phyloP scores from a whole-genome alignment of 2,113 vertebrate species.

The Nestor notabilis region DNA sequence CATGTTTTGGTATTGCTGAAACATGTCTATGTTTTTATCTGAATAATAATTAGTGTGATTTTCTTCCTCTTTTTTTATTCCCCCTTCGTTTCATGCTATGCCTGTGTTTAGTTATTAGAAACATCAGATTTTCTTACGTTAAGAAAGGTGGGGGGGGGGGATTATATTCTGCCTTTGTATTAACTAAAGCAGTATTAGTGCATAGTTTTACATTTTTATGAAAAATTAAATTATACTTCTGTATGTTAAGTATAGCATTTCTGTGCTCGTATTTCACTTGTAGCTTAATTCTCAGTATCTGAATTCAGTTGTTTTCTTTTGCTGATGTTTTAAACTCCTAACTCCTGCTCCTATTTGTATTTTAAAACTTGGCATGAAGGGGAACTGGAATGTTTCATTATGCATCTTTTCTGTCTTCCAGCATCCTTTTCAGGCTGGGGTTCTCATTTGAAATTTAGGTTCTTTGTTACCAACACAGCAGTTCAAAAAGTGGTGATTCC shows the following conservation, averaged over 20 bases:
- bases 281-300: background rate
- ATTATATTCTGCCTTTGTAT: background rate
- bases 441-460: background rate
- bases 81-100: background rate
- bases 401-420: background rate
- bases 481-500: background rate
- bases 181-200: background rate
- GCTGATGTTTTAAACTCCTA: background rate
- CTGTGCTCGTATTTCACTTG: background rate
- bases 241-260: background rate
- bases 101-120: background rate
- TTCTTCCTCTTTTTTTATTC: background rate
- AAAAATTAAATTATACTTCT: background rate
- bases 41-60: background rate
- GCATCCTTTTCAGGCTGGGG: background rate
- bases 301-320: background rate
- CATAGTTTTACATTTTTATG: background rate
- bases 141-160: rapidly evolving
- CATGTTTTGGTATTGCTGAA: background rate
- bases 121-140: background rate
- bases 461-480: background rate
- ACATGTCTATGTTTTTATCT: background rate
- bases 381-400: background rate
- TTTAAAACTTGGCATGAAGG: background rate
- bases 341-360: background rate